phyloP scores from a whole-genome alignment of 2,888 invertebrate genomes.

The Eupithecia abbreviata region DNA sequence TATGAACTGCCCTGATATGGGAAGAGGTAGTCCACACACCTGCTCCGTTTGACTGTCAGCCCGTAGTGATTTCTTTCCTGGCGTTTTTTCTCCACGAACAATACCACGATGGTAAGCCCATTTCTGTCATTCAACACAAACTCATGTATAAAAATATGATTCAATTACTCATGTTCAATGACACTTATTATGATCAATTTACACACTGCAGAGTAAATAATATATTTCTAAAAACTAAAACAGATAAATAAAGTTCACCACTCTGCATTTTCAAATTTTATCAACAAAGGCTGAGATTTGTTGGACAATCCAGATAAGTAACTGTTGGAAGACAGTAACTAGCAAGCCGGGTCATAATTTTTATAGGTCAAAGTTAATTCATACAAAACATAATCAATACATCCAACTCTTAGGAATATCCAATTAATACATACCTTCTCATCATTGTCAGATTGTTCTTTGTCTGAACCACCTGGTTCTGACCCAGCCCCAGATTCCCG shows the following conservation, averaged over 20 bases:
- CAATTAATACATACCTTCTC: slow-evolving; percentile 89
- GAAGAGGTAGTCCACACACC: slow-evolving; percentile 77
- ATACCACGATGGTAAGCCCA: slow-evolving; percentile 92
- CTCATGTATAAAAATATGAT: slow-evolving; percentile 32
- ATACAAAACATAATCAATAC: slow-evolving; percentile 2
- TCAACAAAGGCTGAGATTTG: slow-evolving; percentile 45
- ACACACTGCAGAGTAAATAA: slow-evolving; percentile 53
- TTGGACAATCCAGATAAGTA: slow-evolving; percentile 81
- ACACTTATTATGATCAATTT: slow-evolving; percentile 43
- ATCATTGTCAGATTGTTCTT: slow-evolving; percentile 92
- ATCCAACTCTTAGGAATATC: slow-evolving; percentile 4
- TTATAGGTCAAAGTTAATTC: slow-evolving; percentile 3
- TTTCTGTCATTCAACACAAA: slow-evolving; percentile 84
- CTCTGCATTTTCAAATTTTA: slow-evolving; percentile 72
- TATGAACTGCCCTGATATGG: slow-evolving; percentile 6
- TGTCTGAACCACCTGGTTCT: slow-evolving; percentile 92
- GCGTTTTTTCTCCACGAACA: slow-evolving; percentile 87
- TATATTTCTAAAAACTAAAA: neutral
- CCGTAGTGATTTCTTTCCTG: slow-evolving; percentile 76
- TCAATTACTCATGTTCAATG: slow-evolving; percentile 35
- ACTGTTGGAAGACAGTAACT: slow-evolving; percentile 43
- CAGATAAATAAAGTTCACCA: slow-evolving; percentile 49
- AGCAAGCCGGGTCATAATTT: slow-evolving; percentile 35
- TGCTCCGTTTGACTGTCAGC: slow-evolving; percentile 79
- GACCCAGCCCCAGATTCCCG: slow-evolving; percentile 90